Evolutionary conservation across 2,888 invertebrate species (phyloP), one percentile per base, ranked within the genome.

Genomic region (Drosophila seclusa): DNA sequence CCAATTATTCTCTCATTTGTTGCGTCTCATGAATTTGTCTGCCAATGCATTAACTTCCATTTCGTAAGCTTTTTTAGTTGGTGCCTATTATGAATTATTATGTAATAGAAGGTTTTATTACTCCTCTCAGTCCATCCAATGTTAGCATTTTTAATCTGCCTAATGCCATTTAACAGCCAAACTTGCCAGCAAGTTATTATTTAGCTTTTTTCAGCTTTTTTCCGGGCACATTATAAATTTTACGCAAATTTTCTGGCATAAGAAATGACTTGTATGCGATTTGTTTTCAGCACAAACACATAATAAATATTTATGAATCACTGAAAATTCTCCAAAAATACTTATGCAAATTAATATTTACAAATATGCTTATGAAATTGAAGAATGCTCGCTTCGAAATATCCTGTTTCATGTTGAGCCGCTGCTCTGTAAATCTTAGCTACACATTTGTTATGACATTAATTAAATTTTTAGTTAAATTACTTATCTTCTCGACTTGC

Each of bases 61-160:
- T 16, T 36, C 11, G 11, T 52, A 72, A 77, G 71, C 66, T 69
- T 53, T 74, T 83, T 80, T 62, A 68, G 66, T 74, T 76, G n/a
- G 36, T 50, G 59, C 65, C 57, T 58, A 36, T 60, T 53, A 36
- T 68, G 34, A 53, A 62, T 24, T 45, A 68, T 69, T 64, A 61
- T 68, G 61, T 60, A 68, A 64, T 29, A 58, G 42, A 49, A 53
- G 50, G 54, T 70, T 68, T 68, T 27, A 80, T 59, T 62, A 69
- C 53, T 21, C 4, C 32, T 42, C 18, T 21, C 49, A 55, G 54
- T 50, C 52, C 62, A 60, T 77, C 70, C 58, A 66, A 62, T 2
- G 42, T 13, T 21, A 10, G 60, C 42, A 58, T 63, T 73, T 66
- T 60, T 68, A 49, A 81, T 52, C 66, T 60, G 21, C 54, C 34